Percentiles rank a stretch among this genome's conserved stretches.
Evolutionary conservation across 2,797 vertebrate genomes (phyloP).

Genomic region (Streptopelia turtur): DNA sequence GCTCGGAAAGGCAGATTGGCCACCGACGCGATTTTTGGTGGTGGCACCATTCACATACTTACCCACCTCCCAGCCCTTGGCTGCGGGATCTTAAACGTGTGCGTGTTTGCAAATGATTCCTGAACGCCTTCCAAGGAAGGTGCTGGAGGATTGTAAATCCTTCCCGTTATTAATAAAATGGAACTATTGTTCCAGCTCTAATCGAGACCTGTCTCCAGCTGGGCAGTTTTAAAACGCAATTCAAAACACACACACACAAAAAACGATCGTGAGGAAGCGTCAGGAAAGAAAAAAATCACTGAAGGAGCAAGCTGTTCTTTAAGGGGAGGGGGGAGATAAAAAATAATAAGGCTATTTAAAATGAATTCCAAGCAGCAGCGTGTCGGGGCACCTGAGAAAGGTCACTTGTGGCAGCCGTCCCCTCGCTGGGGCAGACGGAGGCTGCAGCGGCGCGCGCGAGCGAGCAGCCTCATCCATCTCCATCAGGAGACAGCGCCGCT

Average conservation of each 20-base stretch:
- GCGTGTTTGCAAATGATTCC: conserved; percentile 52
- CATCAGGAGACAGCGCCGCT: conserved; percentile 5
- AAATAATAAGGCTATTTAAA: conserved; percentile 14
- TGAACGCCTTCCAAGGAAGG: conserved; percentile 62
- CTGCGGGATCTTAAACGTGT: conserved; percentile 42
- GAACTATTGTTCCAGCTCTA: conserved; percentile 54
- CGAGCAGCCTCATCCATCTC: conserved; percentile 23
- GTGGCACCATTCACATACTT: conserved; percentile 42
- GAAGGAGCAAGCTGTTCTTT: not conserved
- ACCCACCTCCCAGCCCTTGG: conserved; percentile 50
- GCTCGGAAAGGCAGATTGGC: not conserved
- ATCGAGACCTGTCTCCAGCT: conserved; percentile 58
- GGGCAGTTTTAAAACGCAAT: conserved; percentile 40
- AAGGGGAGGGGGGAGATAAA: not conserved
- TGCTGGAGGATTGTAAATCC: conserved; percentile 49
- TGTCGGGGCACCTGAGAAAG: not conserved
- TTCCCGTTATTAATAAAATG: conserved; percentile 58
- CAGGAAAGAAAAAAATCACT: not conserved
- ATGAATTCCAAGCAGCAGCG: not conserved
- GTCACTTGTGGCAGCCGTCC: conserved; percentile 21
- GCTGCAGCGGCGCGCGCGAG: not conserved
- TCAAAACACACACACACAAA: not conserved
- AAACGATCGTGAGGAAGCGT: not conserved
- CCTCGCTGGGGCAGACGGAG: not conserved
- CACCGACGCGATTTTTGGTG: not conserved